Percentiles rank a stretch among this genome's conserved stretches.
Conservation (phyloP, 2,797 vertebrate species). For the Acropternis orthonyx region DNA sequence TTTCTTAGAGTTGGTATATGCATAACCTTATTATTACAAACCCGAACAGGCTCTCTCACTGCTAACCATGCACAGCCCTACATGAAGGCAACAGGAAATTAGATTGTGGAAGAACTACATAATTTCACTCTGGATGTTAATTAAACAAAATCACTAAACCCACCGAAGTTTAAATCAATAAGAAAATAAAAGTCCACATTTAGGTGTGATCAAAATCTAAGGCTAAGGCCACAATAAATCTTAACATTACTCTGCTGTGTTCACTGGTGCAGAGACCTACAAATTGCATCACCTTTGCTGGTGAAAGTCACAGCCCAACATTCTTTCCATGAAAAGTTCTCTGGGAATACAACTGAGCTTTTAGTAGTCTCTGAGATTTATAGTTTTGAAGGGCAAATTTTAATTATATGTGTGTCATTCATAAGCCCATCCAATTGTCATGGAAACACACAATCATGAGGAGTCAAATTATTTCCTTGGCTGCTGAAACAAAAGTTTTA, state of each 20-base stretch:
- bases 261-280: neutral
- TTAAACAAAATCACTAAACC: neutral
- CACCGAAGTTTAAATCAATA: neutral
- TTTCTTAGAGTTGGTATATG: neutral
- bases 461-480: constrained; percentile 17
- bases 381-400: neutral
- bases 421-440: constrained; percentile 35
- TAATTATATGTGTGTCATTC: constrained; percentile 27
- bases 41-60: neutral
- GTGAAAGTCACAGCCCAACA: neutral
- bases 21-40: neutral
- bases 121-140: neutral
- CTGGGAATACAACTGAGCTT: neutral
- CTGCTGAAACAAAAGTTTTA: constrained; percentile 43
- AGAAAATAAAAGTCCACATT: neutral
- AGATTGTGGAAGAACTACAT: neutral
- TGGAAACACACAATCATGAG: constrained; percentile 36
- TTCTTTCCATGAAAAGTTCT: neutral
- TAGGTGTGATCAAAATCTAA: neutral
- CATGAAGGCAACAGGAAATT: neutral
- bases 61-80: neutral
- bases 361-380: neutral
- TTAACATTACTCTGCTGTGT: neutral
- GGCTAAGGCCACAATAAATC: neutral
- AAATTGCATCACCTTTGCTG: neutral